Conservation (phyloP, 2,113 vertebrate species). For the Rostratula benghalensis region DNA sequence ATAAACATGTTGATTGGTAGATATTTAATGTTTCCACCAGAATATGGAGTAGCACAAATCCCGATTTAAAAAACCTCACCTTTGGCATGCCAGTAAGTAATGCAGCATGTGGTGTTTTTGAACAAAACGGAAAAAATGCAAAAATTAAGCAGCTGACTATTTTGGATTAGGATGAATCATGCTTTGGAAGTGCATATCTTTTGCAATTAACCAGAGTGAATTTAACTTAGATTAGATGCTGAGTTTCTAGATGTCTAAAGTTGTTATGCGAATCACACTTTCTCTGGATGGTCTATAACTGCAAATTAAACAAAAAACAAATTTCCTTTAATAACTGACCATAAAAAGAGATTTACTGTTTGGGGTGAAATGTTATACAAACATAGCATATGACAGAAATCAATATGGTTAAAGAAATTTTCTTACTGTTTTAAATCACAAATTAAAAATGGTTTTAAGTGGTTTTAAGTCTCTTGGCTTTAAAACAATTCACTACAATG, state of each 20-base stretch:
- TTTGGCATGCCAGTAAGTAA: neutral
- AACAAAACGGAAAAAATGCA: neutral
- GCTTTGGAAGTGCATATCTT: neutral
- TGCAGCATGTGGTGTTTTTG: neutral
- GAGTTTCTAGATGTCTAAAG: neutral
- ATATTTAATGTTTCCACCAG: neutral
- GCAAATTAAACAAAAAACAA: neutral
- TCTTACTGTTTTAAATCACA: neutral
- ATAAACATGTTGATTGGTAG: neutral
- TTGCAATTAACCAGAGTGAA: neutral
- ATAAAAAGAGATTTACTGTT: neutral
- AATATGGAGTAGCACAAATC: neutral
- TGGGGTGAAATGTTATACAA: neutral
- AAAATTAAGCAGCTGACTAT: neutral
- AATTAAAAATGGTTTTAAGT: neutral
- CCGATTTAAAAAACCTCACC: neutral
- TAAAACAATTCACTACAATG: neutral
- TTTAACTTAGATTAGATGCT: neutral
- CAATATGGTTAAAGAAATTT: neutral
- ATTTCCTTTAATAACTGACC: neutral
- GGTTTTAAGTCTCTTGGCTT: neutral
- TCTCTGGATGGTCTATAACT: neutral
- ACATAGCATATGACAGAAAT: neutral
- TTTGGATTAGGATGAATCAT: neutral
- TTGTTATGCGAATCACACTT: neutral